phyloP scores from a whole-genome alignment of 1,140 invertebrate genomes.

The Calliopsis andreniformis region DNA sequence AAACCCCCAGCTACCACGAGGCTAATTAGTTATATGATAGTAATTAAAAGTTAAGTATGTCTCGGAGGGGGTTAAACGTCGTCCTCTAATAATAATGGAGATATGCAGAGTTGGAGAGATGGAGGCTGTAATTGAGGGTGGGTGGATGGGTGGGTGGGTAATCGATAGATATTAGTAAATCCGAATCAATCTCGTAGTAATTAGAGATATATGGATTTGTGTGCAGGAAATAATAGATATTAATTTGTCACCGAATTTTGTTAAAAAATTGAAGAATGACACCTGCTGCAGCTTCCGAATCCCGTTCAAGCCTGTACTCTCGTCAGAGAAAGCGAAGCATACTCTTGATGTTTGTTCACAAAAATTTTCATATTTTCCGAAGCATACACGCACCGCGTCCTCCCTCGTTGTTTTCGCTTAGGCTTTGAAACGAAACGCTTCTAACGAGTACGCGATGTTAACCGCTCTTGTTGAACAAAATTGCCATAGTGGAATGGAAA shows the following conservation, averaged over 20 bases:
- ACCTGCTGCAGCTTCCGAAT: no score
- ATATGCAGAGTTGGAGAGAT: neutral
- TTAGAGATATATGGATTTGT: no score
- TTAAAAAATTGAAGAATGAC: no score
- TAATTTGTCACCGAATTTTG: no score
- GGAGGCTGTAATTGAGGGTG: neutral
- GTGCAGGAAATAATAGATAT: no score
- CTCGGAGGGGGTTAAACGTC: slow-evolving; percentile 46
- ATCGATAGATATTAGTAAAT: slow-evolving; percentile 4
- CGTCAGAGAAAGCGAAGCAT: no score
- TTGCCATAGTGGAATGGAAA: neutral
- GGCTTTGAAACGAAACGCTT: neutral
- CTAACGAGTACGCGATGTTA: neutral
- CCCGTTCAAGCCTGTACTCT: no score
- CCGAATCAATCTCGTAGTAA: no score
- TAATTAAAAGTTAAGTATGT: slow-evolving; percentile 81
- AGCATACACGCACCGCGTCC: no score
- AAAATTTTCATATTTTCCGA: no score
- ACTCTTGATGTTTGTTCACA: no score
- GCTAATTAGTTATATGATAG: slow-evolving; percentile 82
- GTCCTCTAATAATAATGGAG: neutral
- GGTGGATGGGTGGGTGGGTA: neutral
- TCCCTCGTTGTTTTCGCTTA: neutral
- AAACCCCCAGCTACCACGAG: slow-evolving; percentile 74
- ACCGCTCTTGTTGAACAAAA: neutral